Conservation (phyloP, 2,113 vertebrate species). For the Saccopteryx bilineata region DNA sequence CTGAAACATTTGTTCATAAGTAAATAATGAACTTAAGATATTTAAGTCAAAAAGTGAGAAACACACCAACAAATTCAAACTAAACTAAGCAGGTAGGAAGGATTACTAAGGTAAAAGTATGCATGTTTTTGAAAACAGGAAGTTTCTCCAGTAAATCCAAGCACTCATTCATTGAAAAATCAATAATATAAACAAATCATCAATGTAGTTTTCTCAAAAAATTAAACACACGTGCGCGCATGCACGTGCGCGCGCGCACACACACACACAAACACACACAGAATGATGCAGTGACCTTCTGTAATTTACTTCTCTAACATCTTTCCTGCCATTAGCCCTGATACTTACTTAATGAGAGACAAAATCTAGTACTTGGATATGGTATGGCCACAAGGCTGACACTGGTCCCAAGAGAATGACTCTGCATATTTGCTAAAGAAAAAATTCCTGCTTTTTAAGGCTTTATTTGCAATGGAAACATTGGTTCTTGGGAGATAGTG, state of each 20-base stretch:
- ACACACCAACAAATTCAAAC: not conserved
- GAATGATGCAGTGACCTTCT: not conserved
- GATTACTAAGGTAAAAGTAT: not conserved
- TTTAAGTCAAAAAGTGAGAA: slow-evolving; percentile 1
- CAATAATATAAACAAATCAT: not conserved
- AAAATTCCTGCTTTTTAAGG: not conserved
- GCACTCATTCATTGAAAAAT: not conserved
- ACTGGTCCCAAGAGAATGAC: not conserved
- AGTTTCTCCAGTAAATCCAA: not conserved
- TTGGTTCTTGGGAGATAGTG: not conserved
- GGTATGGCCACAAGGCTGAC: fast-evolving
- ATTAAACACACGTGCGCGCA: not conserved
- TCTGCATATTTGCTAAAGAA: not conserved
- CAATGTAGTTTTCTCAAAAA: not conserved
- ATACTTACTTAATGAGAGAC: not conserved
- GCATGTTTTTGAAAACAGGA: not conserved
- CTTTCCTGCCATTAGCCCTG: not conserved
- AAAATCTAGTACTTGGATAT: not conserved
- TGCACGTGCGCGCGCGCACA: not conserved
- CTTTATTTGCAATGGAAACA: slow-evolving; percentile 9
- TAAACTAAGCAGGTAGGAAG: not conserved
- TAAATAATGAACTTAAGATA: not conserved
- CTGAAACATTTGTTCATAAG: not conserved
- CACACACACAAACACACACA: not conserved
- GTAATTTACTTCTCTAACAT: not conserved